These are phyloP conservation scores for Gryllus longicercus DNA, from an alignment of 2,888 invertebrate species.

Conservation along the genomic window DNA sequence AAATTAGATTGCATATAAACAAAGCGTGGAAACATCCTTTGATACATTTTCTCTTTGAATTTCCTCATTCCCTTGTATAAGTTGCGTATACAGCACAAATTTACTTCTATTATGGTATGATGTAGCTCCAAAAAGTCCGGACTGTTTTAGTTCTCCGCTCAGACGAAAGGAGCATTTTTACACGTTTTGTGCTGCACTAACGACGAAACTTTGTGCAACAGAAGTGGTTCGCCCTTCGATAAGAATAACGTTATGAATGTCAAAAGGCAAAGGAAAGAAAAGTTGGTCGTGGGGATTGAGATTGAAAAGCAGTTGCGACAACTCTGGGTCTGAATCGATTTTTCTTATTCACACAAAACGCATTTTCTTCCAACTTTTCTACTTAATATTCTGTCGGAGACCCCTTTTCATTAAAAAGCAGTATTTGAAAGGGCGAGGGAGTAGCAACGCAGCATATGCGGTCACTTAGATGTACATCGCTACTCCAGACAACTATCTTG, in stretches of 20 bases:
- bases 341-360: constrained; percentile 17
- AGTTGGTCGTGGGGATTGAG: not conserved
- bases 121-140: no score
- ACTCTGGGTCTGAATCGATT: not conserved
- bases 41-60: no score
- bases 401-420: not conserved
- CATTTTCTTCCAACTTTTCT: not conserved
- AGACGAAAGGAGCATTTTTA: not conserved
- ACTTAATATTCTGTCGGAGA: not conserved
- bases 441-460: no score
- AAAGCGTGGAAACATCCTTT: no score
- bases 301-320: not conserved
- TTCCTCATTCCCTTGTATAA: no score
- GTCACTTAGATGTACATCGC: no score
- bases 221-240: constrained; percentile 4
- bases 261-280: not conserved
- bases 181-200: not conserved
- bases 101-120: no score
- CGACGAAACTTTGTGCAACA: not conserved
- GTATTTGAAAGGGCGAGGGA: no score
- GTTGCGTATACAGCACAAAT: no score
- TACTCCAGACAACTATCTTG: no score
- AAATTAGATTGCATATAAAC: no score
- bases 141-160: not conserved
- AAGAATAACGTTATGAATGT: not conserved